phyloP scores from a whole-genome alignment of 2,888 invertebrate species.

The Chaitophorus viminalis region DNA sequence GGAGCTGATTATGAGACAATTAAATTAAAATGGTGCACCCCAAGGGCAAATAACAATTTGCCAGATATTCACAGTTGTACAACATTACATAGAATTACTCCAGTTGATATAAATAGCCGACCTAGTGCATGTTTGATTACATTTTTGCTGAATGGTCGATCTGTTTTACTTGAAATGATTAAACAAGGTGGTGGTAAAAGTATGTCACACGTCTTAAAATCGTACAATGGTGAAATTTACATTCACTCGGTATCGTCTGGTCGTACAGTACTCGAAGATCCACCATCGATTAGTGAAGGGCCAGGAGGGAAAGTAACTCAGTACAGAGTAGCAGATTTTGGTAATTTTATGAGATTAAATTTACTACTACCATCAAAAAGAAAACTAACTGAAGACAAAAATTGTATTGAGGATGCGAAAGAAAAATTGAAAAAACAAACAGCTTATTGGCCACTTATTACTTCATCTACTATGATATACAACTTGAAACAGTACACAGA shows the following conservation, averaged over 20 bases:
- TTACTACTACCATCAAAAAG: conserved; percentile 76
- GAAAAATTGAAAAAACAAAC: conserved; percentile 80
- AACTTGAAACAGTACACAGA: conserved; percentile 80
- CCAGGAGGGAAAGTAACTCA: conserved; percentile 93
- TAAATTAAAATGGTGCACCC: conserved; percentile 97
- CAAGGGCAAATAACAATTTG: conserved; percentile 81
- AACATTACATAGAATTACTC: conserved; percentile 89
- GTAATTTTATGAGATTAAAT: conserved; percentile 86
- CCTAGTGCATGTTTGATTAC: conserved; percentile 97
- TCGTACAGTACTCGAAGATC: conserved; percentile 89
- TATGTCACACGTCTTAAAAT: conserved; percentile 90
- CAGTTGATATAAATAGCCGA: conserved; percentile 94
- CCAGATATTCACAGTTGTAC: conserved; percentile 84
- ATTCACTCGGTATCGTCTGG: conserved; percentile 89
- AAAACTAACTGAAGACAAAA: conserved; percentile 66
- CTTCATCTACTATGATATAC: conserved; percentile 87
- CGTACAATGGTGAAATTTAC: conserved; percentile 95
- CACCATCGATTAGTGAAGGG: conserved; percentile 94
- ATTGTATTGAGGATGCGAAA: conserved; percentile 73
- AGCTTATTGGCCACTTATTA: conserved; percentile 88
- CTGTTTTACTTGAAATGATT: conserved; percentile 89
- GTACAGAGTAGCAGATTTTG: conserved; percentile 86
- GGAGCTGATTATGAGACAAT: conserved; percentile 84
- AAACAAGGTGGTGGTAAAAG: conserved; percentile 78
- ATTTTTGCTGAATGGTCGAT: conserved; percentile 94